Conservation (phyloP, 2,113 vertebrate species). For the Ciconia maguari region DNA sequence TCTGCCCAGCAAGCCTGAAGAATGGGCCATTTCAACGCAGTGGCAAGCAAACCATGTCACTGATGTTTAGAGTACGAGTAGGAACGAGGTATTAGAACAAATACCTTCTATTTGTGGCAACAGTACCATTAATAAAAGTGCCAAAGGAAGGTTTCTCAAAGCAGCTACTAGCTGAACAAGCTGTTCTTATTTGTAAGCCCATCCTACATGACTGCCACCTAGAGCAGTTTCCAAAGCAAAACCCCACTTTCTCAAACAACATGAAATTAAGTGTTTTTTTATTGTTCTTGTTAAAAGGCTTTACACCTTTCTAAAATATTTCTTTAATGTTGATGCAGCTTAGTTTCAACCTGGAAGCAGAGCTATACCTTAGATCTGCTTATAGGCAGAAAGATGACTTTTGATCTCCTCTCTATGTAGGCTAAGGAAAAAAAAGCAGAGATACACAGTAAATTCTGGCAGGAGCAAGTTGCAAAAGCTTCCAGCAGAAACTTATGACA, state of each 20-base stretch:
- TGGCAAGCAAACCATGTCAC: neutral
- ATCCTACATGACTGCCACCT: neutral
- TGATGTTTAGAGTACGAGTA: neutral
- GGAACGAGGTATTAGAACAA: neutral
- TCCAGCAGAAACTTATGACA: neutral
- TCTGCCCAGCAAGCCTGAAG: neutral
- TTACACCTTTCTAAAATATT: neutral
- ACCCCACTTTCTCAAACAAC: neutral
- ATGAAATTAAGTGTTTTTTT: neutral
- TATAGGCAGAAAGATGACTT: neutral
- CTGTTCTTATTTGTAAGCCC: neutral
- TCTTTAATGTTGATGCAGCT: neutral
- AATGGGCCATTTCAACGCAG: neutral
- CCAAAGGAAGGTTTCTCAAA: neutral
- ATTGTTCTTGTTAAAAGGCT: neutral
- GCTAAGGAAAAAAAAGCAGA: neutral
- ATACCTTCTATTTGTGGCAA: neutral
- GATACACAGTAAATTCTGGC: neutral
- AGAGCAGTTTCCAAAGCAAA: neutral
- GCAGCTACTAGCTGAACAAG: neutral
- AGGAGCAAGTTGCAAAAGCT: slow-evolving; percentile 24
- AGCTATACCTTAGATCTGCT: neutral
- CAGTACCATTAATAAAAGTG: neutral
- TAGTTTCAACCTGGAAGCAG: neutral
- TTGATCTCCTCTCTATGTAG: neutral